phyloP scores from a whole-genome alignment of 2,888 invertebrate species.

The Hesperia comma region DNA sequence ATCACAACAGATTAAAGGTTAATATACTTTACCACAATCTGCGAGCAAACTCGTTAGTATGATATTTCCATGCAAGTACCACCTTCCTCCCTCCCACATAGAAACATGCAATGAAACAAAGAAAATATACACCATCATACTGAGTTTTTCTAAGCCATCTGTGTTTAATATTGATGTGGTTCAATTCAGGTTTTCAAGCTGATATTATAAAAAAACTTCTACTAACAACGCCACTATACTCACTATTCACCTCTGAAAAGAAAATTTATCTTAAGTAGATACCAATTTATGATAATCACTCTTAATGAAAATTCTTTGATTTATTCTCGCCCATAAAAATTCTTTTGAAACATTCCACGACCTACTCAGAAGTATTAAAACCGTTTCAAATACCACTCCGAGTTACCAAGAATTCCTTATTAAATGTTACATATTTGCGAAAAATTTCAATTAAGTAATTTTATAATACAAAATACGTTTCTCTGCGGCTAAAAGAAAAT shows the following conservation, averaged over 20 bases:
- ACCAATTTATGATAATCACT: slow-evolving; percentile 9
- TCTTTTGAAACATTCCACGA: slow-evolving; percentile 29
- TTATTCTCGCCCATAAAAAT: slow-evolving; percentile 28
- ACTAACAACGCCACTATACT: background rate
- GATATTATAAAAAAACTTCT: no score
- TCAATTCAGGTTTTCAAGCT: no score
- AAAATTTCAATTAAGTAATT: slow-evolving; percentile 68
- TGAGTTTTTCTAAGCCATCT: no score
- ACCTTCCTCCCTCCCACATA: no score
- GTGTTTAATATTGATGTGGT: no score
- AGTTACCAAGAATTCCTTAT: slow-evolving; percentile 47
- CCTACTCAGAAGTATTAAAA: slow-evolving; percentile 21
- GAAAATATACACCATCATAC: no score
- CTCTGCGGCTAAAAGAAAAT: slow-evolving; percentile 57
- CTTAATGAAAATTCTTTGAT: slow-evolving; percentile 32
- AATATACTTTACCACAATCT: no score
- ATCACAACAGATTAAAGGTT: no score
- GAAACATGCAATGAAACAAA: no score
- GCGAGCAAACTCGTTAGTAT: no score
- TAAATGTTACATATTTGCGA: slow-evolving; percentile 49
- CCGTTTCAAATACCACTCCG: slow-evolving; percentile 25
- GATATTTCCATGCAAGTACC: no score
- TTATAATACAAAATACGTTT: slow-evolving; percentile 53
- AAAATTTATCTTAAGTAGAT: background rate
- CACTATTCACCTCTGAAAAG: background rate